Base-by-base conservation (phyloP, 2,113 vertebrate species). In the Sphaerodactylus townsendi region DNA sequence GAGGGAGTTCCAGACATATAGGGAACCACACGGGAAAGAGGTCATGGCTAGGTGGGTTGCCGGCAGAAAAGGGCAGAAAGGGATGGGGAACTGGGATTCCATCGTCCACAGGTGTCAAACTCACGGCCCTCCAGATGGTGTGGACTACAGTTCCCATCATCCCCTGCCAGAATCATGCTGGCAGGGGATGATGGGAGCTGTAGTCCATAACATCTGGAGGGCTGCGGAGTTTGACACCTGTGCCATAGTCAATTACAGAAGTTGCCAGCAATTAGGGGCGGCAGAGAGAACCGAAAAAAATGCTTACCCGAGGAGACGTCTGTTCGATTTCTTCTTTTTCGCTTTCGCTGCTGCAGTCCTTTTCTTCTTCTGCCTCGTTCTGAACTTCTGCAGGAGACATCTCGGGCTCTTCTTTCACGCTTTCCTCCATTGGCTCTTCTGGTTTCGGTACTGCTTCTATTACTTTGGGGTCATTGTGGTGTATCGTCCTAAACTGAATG, bases 401-500 rank as follows among this genome's bases (percentile, higher is more conserved):
- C 88, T 95, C 96, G 90, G 89, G 86, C 30, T 96, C 94, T 82
- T 92, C 92, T 93, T 95, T 93, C 5, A 94, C 73, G 78, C 86
- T 86, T 37, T 94, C 95, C 87, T 96, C 96, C 95, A 97, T 96
- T 82, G 92, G 91, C 89, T 96, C 95, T 79, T 90, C 88, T 77
- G 82, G 93, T 21, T 94, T 94, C 86, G 94, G 94, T 39, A 81
- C 77, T 65, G 94, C 90, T 76, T 94, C 66, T 95, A 97, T 87
- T 90, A 95, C 95, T 95, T 96, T 93, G 87, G 96, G 95, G 83
- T 97, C 95, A 95, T 98, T 98, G 93, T 99, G 98, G 80, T 99
- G 99, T 95, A 99, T 97, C 84, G 98, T 99, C 93, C 98, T 97
- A 88, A 99, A 99, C 83, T 97, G 97, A 96, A 99, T 99, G 93